Evolutionary conservation across 2,113 vertebrate species (phyloP).

Genomic region (Bagarius yarrelli): DNA sequence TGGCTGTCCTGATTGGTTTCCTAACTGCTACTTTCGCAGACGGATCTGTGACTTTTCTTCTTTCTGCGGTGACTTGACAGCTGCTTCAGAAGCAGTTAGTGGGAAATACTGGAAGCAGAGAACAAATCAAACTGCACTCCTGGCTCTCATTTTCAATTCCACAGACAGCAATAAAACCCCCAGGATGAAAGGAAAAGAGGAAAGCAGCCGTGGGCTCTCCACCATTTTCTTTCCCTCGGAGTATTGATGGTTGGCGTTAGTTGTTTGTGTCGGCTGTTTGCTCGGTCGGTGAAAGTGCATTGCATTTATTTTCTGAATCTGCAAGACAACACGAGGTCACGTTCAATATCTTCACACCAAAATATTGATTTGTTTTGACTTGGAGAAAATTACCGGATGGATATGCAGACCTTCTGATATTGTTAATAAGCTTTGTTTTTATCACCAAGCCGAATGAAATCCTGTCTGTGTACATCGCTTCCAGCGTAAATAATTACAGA

Average conservation of each 20-base stretch:
- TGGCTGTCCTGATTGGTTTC: slow-evolving; percentile 13
- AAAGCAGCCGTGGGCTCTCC: slow-evolving; percentile 11
- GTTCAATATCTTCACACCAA: not conserved
- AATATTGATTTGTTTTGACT: not conserved
- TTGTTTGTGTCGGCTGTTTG: not conserved
- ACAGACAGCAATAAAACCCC: slow-evolving; percentile 23
- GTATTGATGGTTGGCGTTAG: slow-evolving; percentile 14
- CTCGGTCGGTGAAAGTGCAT: not conserved
- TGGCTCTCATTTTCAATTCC: slow-evolving; percentile 39
- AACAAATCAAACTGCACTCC: slow-evolving; percentile 42
- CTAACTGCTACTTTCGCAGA: slow-evolving; percentile 18
- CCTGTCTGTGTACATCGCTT: no score
- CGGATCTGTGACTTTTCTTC: not conserved
- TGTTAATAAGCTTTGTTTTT: no score
- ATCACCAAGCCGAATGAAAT: no score
- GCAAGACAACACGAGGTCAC: not conserved
- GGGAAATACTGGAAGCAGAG: slow-evolving; percentile 1
- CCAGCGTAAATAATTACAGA: no score
- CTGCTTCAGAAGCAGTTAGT: slow-evolving; percentile 8
- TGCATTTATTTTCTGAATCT: not conserved
- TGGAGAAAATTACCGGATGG: not conserved
- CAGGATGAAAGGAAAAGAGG: not conserved
- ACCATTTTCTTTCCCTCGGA: not conserved
- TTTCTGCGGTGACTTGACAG: slow-evolving; percentile 21
- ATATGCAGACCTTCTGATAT: not conserved